Conservation (phyloP, 2,113 vertebrate species). For the Saimiri boliviensis region DNA sequence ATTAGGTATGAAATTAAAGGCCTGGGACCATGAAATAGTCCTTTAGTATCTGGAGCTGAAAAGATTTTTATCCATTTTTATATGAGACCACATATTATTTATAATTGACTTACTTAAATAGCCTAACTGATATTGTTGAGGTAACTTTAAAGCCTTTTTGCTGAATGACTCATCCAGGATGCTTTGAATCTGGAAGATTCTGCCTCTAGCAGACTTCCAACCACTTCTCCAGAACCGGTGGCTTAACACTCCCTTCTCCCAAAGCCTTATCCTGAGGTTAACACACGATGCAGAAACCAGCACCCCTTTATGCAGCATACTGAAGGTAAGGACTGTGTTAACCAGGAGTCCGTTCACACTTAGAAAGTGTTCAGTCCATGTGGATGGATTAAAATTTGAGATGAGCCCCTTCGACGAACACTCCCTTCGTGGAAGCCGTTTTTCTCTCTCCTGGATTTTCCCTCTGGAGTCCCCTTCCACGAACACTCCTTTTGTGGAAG, state of each 20-base stretch:
- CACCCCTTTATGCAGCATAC: rapidly evolving
- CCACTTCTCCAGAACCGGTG: background rate
- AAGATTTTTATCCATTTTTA: background rate
- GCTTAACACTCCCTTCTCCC: background rate
- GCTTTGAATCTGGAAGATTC: background rate
- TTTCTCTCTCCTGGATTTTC: too few species aligned
- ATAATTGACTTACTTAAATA: background rate
- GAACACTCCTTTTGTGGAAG: too few species aligned
- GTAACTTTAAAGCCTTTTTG: background rate
- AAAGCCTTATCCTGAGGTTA: background rate
- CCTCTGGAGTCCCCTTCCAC: too few species aligned
- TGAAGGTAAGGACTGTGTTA: background rate
- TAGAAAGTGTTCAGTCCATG: background rate
- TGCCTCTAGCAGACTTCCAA: too few species aligned
- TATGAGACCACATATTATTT: background rate
- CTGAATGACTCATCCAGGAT: background rate
- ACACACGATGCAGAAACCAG: rapidly evolving
- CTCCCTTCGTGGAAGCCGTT: too few species aligned
- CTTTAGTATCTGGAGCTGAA: background rate
- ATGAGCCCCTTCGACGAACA: too few species aligned
- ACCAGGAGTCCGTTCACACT: background rate
- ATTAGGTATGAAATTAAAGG: background rate
- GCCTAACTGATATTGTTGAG: background rate
- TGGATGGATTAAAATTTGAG: background rate
- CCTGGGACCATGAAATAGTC: background rate